Evolutionary conservation across 2,797 vertebrate genomes (phyloP), one percentile per base, ranked within the genome.

Genomic region (Rhinatrema bivittatum): DNA sequence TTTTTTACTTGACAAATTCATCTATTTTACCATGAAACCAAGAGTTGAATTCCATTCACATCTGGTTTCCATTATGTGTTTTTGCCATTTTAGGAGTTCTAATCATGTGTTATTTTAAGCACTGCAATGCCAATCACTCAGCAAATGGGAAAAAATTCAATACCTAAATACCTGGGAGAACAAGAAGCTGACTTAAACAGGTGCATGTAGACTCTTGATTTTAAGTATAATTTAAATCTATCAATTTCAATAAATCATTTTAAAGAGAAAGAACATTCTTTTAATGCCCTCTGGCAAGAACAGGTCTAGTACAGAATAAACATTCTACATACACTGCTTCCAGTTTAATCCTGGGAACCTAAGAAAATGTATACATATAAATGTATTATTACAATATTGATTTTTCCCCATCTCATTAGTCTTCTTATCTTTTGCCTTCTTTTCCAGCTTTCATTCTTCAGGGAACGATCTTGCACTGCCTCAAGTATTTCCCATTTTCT

Each of bases 91-190:
- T 88, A 79, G 73, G 79, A 86, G 85, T 87, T 87, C 84, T 84
- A 89, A 87, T 89, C 84, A 87, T 87, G 79, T 89, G 87, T 89
- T 91, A 88, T 90, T 88, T 82, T 87, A 87, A 78, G 81, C 81
- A 82, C 84, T 78, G 80, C 65, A 68, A 80, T 88, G 87, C 88
- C 89, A 91, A 85, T 90, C 87, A 87, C 76, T 69, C 68, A 70
- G 74, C 76, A 84, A 84, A 83, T 82, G 76, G 79, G 76, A 76
- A 79, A n/a, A 81, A 84, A 80, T 74, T 79, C 74, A 71, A 73
- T 79, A 75, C 76, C 68, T 78, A 73, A 81, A 82, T 84, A 85
- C 80, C 84, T 84, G 75, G 46, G 76, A 84, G 78, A 79, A 80
- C 68, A 72, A 76, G 70, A 79, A 77, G 72, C 73, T 74, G 65